These are phyloP conservation scores for Sprattus sprattus DNA, from an alignment of 2,113 vertebrate genomes.

Conservation along the genomic window DNA sequence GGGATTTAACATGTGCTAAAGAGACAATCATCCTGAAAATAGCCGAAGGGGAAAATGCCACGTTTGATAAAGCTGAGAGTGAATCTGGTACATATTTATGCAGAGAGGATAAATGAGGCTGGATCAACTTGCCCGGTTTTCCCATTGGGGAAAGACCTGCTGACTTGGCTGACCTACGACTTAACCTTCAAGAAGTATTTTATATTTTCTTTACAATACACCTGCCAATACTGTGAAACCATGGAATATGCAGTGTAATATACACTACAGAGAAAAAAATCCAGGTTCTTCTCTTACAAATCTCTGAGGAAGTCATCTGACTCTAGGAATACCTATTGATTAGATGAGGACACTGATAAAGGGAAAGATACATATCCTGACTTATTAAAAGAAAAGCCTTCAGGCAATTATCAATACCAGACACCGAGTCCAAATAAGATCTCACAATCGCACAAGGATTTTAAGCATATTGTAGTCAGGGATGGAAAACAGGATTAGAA, in stretches of 20 bases:
- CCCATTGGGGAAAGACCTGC: not conserved
- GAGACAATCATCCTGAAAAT: not conserved
- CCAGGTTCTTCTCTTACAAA: slow-evolving; percentile 40
- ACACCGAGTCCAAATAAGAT: slow-evolving; percentile 42
- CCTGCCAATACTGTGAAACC: slow-evolving; percentile 30
- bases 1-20: not conserved
- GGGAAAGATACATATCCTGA: slow-evolving; percentile 59
- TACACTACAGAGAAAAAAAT: not conserved
- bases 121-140: not conserved
- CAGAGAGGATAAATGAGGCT: not conserved
- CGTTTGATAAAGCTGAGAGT: not conserved
- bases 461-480: slow-evolving; percentile 27
- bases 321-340: slow-evolving; percentile 61
- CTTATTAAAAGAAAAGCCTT: slow-evolving; percentile 51
- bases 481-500: slow-evolving; percentile 11
- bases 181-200: not conserved
- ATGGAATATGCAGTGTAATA: slow-evolving; percentile 8
- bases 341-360: slow-evolving; percentile 50
- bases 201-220: slow-evolving; percentile 18
- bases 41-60: not conserved
- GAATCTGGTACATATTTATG: not conserved
- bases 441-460: slow-evolving; percentile 8
- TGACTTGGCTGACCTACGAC: not conserved
- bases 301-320: slow-evolving; percentile 46
- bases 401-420: slow-evolving; percentile 50